Conservation (phyloP, 1,140 invertebrate species). For the Neodiprion fabricii region DNA sequence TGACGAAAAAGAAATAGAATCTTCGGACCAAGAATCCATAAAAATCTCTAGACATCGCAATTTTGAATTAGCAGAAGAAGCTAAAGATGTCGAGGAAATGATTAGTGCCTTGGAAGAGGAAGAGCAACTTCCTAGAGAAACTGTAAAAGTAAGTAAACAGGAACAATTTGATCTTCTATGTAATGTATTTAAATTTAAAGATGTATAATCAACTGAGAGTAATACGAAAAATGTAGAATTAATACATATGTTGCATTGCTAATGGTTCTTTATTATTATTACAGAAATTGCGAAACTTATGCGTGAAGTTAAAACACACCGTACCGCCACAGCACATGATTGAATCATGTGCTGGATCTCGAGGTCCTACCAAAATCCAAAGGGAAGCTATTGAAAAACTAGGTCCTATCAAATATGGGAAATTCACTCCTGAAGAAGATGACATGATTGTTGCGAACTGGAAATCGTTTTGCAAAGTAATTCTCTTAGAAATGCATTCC, state of each 20-base stretch:
- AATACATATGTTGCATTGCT: neutral
- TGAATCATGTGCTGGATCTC: slow-evolving; percentile 34
- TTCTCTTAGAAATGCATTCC: slow-evolving; percentile 9
- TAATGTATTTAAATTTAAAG: slow-evolving; percentile 9
- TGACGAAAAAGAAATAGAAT: too few species aligned
- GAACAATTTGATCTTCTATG: neutral
- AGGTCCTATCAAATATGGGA: slow-evolving; percentile 39
- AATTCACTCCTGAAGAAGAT: slow-evolving; percentile 43
- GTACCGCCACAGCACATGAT: slow-evolving; percentile 50
- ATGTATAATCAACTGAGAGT: neutral
- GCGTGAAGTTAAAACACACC: slow-evolving; percentile 40
- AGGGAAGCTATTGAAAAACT: slow-evolving; percentile 37
- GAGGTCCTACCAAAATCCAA: slow-evolving; percentile 23
- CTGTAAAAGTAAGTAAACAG: slow-evolving; percentile 17
- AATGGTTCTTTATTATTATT: slow-evolving; percentile 23
- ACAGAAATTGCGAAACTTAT: slow-evolving; percentile 40
- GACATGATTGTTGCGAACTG: slow-evolving; percentile 49
- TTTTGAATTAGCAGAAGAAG: neutral
- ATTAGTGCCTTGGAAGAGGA: neutral
- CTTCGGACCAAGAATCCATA: too few species aligned
- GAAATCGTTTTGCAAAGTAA: slow-evolving; percentile 52
- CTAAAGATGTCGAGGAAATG: neutral
- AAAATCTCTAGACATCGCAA: neutral
- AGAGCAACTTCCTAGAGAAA: slow-evolving; percentile 12
- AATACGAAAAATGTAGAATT: neutral